Conservation (phyloP, 2,888 invertebrate genomes). For the Calameuta idolon region DNA sequence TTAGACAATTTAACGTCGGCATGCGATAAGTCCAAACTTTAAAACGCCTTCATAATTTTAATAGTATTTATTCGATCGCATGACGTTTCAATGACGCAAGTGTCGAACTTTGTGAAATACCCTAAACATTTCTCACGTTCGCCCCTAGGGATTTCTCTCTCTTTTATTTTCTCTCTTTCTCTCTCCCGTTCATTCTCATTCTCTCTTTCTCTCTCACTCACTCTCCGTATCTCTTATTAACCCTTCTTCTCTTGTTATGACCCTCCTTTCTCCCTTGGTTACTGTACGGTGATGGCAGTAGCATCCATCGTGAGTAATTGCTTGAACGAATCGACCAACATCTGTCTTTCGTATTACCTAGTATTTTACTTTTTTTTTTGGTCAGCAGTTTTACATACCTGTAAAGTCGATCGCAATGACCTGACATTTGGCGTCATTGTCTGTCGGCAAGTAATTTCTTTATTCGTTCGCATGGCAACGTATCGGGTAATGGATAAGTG, state of each 20-base stretch:
- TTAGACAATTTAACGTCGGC: neutral
- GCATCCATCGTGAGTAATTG: neutral
- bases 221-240: neutral
- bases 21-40: neutral
- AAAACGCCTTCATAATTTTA: neutral
- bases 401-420: too few species aligned
- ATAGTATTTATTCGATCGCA: neutral
- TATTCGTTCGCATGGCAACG: too few species aligned
- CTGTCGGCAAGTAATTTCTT: too few species aligned
- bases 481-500: neutral
- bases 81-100: neutral
- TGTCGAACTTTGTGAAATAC: too few species aligned
- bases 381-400: too few species aligned
- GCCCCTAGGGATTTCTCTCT: neutral
- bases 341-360: neutral
- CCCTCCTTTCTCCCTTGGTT: neutral
- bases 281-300: neutral
- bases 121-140: too few species aligned
- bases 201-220: neutral
- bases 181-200: neutral
- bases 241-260: neutral
- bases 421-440: too few species aligned
- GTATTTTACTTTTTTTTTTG: too few species aligned
- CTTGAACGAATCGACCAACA: neutral
- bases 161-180: neutral